A percentile compares a stretch with the other conserved stretches of the same genome.
Conservation (phyloP, 2,113 vertebrate species). For the Globicephala melas region DNA sequence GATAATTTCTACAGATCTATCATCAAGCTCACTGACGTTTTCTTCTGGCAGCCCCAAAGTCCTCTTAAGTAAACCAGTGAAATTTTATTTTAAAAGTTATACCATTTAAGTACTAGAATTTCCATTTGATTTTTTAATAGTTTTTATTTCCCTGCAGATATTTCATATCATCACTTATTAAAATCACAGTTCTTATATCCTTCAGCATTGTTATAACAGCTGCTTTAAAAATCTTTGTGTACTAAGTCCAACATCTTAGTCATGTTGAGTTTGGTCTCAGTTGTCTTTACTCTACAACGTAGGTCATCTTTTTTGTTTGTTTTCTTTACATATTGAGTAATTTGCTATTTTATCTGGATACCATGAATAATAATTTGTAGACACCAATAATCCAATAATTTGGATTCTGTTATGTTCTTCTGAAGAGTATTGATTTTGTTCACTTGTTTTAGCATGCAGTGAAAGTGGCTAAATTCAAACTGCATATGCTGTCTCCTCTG, state of each 20-base stretch:
- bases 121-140: neutral
- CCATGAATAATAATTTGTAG: neutral
- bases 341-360: neutral
- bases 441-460: neutral
- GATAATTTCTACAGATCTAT: neutral
- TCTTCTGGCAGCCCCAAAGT: neutral
- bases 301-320: neutral
- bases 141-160: neutral
- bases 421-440: neutral
- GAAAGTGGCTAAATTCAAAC: neutral
- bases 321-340: neutral
- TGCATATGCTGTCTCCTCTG: neutral
- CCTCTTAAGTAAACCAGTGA: neutral
- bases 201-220: neutral
- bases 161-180: neutral
- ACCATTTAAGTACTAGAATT: neutral
- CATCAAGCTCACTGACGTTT: neutral
- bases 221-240: neutral
- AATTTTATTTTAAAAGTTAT: neutral
- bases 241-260: neutral
- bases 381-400: neutral
- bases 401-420: neutral
- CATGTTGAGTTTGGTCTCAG: neutral
- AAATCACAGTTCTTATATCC: neutral
- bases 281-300: neutral